phyloP scores from a whole-genome alignment of 2,888 invertebrate species.

The Agriopis marginaria region DNA sequence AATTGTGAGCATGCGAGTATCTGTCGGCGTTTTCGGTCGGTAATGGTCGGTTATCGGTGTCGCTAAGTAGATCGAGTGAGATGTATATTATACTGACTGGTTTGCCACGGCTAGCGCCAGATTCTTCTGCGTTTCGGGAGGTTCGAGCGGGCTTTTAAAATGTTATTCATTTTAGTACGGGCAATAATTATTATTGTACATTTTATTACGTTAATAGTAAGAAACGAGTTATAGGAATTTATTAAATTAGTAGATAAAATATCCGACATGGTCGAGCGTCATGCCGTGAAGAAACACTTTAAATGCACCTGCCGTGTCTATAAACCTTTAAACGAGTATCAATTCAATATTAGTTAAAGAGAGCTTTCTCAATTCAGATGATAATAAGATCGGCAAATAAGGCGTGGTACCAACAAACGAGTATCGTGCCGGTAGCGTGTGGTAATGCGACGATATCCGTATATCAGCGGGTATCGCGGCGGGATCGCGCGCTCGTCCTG shows the following conservation, averaged over 20 bases:
- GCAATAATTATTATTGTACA: slow-evolving; percentile 48
- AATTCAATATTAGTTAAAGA: slow-evolving; percentile 23
- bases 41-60: slow-evolving; percentile 82
- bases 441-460: slow-evolving; percentile 77
- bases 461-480: slow-evolving; percentile 74
- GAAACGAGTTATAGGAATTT: slow-evolving; percentile 45
- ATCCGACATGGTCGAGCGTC: slow-evolving; percentile 38
- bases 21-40: slow-evolving; percentile 80
- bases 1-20: slow-evolving; percentile 80
- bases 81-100: slow-evolving; percentile 69
- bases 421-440: slow-evolving; percentile 48
- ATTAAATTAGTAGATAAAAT: slow-evolving; percentile 45
- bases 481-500: slow-evolving; percentile 72
- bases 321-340: slow-evolving; percentile 25
- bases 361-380: slow-evolving; percentile 40
- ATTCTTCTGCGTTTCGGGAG: slow-evolving; percentile 53
- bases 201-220: slow-evolving; percentile 48
- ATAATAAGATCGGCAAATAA: slow-evolving; percentile 45
- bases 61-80: slow-evolving; percentile 80
- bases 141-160: slow-evolving; percentile 54
- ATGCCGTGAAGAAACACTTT: slow-evolving; percentile 35
- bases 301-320: slow-evolving; percentile 35
- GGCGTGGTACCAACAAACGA: slow-evolving; percentile 51
- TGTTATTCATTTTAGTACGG: slow-evolving; percentile 49
- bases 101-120: slow-evolving; percentile 67